phyloP scores from a whole-genome alignment of 1,140 invertebrate species.

The Aphelenchoides besseyi region DNA sequence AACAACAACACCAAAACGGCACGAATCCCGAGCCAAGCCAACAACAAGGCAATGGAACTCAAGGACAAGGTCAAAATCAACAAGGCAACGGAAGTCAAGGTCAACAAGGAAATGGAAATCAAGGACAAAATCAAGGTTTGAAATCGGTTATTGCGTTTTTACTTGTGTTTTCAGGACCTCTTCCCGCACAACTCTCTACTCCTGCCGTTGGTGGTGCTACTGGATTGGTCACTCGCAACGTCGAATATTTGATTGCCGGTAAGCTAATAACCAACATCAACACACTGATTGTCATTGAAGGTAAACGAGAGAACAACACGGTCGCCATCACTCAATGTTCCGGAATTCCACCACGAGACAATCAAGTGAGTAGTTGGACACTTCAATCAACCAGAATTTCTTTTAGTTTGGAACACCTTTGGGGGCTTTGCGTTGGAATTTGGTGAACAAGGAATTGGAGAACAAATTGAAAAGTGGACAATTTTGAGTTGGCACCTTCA shows the following conservation, averaged over 20 bases:
- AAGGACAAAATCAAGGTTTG: background rate
- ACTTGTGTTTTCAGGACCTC: too few relatives aligned
- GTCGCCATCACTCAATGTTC: background rate
- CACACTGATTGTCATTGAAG: background rate
- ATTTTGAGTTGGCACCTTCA: too few relatives aligned
- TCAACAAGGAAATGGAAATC: background rate
- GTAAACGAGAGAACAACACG: constrained; percentile 1
- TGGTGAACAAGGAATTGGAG: background rate
- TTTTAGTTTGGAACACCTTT: background rate
- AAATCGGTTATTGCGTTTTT: too few relatives aligned
- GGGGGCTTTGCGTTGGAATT: background rate
- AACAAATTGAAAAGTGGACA: background rate
- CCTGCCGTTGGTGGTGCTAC: background rate
- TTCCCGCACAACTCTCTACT: background rate
- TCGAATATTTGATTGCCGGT: constrained; percentile 14
- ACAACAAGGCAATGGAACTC: too few relatives aligned
- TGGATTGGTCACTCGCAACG: background rate
- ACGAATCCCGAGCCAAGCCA: too few relatives aligned
- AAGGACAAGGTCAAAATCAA: too few relatives aligned
- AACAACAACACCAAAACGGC: background rate
- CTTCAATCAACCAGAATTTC: too few relatives aligned
- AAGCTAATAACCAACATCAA: background rate
- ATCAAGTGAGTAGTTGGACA: background rate
- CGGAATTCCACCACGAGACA: background rate
- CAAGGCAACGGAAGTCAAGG: background rate